Percentiles rank a stretch among this genome's conserved stretches.
Conservation (phyloP, 2,888 invertebrate species). For the Erebia palarica region DNA sequence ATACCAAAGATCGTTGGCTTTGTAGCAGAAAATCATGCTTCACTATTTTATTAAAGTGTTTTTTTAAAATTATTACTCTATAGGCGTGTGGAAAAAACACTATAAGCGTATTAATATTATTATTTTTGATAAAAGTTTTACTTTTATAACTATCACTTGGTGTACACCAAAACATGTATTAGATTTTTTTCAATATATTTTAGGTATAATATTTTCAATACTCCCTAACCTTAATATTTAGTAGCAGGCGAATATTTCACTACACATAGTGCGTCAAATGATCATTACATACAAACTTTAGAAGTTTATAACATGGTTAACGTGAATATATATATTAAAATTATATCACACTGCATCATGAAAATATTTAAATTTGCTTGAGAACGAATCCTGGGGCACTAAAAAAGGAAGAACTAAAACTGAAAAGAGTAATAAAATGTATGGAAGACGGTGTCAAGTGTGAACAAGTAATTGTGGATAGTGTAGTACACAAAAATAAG, state of each 20-base stretch:
- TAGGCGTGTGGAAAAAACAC: slow-evolving; percentile 65
- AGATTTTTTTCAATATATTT: slow-evolving; percentile 49
- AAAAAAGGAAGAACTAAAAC: slow-evolving; percentile 36
- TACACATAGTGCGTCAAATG: slow-evolving; percentile 73
- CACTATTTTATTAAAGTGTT: slow-evolving; percentile 52
- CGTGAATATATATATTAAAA: slow-evolving; percentile 52
- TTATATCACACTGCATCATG: slow-evolving; percentile 60
- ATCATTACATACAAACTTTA: slow-evolving; percentile 53
- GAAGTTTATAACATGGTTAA: slow-evolving; percentile 47
- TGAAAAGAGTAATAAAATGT: slow-evolving; percentile 44
- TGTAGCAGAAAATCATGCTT: slow-evolving; percentile 64
- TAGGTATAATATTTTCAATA: slow-evolving; percentile 47
- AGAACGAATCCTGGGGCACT: slow-evolving; percentile 53
- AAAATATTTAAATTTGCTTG: slow-evolving; percentile 81
- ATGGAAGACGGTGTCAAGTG: slow-evolving; percentile 40
- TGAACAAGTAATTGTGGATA: slow-evolving; percentile 31
- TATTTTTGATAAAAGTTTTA: slow-evolving; percentile 55
- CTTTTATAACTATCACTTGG: slow-evolving; percentile 58
- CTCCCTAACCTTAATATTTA: slow-evolving; percentile 63
- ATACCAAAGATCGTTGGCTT: slow-evolving; percentile 41
- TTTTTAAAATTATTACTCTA: slow-evolving; percentile 47
- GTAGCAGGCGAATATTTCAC: slow-evolving; percentile 69
- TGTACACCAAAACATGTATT: slow-evolving; percentile 70
- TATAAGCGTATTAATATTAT: slow-evolving; percentile 62
- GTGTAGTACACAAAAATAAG: slow-evolving; percentile 34